Evolutionary conservation across 2,113 vertebrate species (phyloP).

Genomic region (Pangasianodon gigas): DNA sequence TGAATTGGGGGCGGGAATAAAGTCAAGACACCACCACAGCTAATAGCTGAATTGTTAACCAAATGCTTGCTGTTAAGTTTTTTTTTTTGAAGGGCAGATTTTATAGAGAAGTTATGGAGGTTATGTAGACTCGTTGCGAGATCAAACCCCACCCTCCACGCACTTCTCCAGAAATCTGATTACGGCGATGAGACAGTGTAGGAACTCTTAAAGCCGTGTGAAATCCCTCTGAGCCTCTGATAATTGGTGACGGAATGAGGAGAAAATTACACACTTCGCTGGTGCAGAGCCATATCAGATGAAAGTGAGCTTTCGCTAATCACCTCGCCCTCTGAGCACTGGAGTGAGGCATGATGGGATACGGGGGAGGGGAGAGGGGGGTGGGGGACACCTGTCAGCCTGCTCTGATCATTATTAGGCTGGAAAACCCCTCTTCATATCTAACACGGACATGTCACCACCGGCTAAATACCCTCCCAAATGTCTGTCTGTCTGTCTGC

Average conservation of each 20-base stretch:
- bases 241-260: constrained; percentile 49
- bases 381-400: constrained; percentile 7
- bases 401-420: constrained; percentile 18
- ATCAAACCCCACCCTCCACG: not conserved
- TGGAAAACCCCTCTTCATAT: constrained; percentile 38
- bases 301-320: constrained; percentile 47
- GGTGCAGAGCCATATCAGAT: constrained; percentile 58
- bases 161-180: not conserved
- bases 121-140: not conserved
- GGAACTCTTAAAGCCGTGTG: constrained; percentile 44
- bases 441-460: not conserved
- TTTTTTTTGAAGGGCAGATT: not conserved
- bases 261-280: constrained; percentile 63
- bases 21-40: not conserved
- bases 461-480: not conserved
- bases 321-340: constrained; percentile 10
- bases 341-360: constrained; percentile 20
- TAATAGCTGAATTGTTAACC: not conserved
- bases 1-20: not conserved
- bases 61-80: not conserved
- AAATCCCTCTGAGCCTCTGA: constrained; percentile 30
- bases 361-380: too few relatives aligned
- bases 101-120: not conserved
- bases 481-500: not conserved
- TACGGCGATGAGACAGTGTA: constrained; percentile 41